phyloP scores from a whole-genome alignment of 2,888 invertebrate genomes.

The Eutolmus rufibarbis region DNA sequence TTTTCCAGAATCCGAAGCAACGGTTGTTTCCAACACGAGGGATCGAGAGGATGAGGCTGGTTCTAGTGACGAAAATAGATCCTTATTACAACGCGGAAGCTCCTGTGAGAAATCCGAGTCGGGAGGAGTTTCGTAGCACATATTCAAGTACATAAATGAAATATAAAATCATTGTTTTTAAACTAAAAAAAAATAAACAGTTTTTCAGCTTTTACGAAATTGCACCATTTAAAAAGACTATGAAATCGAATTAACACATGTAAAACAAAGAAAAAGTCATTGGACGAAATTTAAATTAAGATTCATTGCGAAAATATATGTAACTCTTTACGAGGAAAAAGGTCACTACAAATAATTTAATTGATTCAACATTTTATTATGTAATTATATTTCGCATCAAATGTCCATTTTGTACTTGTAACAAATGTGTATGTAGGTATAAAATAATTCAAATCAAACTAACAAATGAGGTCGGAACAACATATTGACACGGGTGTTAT shows the following conservation, averaged over 20 bases:
- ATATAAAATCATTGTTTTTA: neutral
- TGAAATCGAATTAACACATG: neutral
- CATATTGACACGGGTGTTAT: neutral
- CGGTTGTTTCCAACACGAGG: constrained; percentile 58
- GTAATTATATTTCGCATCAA: constrained; percentile 3
- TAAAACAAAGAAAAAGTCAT: neutral
- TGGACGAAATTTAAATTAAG: neutral
- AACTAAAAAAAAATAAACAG: neutral
- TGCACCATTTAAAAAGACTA: constrained; percentile 7
- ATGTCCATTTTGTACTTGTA: constrained; percentile 13
- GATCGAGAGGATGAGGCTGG: constrained; percentile 52
- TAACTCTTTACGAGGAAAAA: neutral
- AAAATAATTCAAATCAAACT: neutral
- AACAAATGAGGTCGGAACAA: neutral
- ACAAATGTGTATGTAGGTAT: neutral
- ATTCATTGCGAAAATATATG: neutral
- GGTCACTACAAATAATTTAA: neutral
- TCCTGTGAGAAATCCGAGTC: constrained; percentile 53
- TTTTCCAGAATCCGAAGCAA: constrained; percentile 60
- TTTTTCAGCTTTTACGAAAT: constrained; percentile 4
- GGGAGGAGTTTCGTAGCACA: constrained; percentile 58
- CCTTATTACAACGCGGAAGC: constrained; percentile 57
- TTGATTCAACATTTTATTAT: neutral
- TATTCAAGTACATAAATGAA: neutral
- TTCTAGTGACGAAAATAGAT: constrained; percentile 61